Evolutionary conservation across 2,888 invertebrate genomes (phyloP).

Genomic region (Spatulosminthurus flaviceps): DNA sequence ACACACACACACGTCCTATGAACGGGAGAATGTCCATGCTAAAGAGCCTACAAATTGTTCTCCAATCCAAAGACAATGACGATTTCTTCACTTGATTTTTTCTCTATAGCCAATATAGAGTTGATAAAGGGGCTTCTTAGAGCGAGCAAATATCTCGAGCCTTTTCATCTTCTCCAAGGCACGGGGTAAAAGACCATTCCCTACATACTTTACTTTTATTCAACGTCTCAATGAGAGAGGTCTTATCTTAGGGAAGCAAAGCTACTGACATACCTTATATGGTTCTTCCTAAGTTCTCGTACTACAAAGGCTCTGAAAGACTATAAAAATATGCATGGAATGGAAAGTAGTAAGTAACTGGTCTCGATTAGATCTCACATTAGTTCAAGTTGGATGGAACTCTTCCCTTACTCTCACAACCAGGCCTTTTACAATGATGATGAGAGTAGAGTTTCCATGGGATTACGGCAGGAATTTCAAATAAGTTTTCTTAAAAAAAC

Average conservation of each 20-base stretch:
- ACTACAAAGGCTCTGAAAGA: too few relatives aligned
- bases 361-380: neutral
- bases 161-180: neutral
- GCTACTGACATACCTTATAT: too few relatives aligned
- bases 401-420: neutral
- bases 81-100: neutral
- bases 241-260: too few relatives aligned
- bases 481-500: neutral
- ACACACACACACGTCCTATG: neutral
- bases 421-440: neutral
- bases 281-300: too few relatives aligned
- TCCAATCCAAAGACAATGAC: neutral
- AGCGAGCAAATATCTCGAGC: neutral
- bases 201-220: too few relatives aligned
- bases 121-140: neutral
- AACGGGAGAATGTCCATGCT: neutral
- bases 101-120: too few relatives aligned
- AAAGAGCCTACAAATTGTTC: neutral
- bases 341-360: neutral
- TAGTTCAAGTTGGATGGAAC: neutral
- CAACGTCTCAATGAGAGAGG: too few relatives aligned
- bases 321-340: neutral
- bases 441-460: neutral
- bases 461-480: neutral
- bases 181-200: too few relatives aligned